These are phyloP conservation scores for Lycophotia porphyrea DNA, from an alignment of 2,888 invertebrate genomes.

Conservation along the genomic window DNA sequence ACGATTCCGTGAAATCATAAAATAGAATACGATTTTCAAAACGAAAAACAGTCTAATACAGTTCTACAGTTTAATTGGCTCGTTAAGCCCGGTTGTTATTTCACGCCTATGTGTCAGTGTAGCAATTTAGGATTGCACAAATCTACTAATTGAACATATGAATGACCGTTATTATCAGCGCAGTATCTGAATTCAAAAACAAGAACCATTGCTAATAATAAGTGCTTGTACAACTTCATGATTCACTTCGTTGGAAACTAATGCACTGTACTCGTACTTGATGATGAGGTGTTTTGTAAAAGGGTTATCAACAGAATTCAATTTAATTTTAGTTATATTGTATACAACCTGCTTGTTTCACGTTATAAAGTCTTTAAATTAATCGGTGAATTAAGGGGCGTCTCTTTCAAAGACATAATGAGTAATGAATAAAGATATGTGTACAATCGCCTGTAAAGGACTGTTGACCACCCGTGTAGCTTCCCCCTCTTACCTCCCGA, in stretches of 20 bases:
- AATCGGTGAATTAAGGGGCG: constrained; percentile 37
- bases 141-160: constrained; percentile 65
- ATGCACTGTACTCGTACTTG: constrained; percentile 33
- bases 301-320: neutral
- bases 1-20: constrained; percentile 27
- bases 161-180: constrained; percentile 58
- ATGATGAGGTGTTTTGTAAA: constrained; percentile 32
- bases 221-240: constrained; percentile 60
- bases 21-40: constrained; percentile 32
- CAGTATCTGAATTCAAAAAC: constrained; percentile 63
- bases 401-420: constrained; percentile 66
- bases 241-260: constrained; percentile 67
- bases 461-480: constrained; percentile 80
- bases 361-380: constrained; percentile 15
- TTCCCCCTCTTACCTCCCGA: constrained; percentile 59
- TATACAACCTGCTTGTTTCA: constrained; percentile 2
- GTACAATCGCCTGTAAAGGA: constrained; percentile 71
- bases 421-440: constrained; percentile 65
- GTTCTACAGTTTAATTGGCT: constrained; percentile 71
- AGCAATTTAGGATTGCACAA: constrained; percentile 68
- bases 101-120: constrained; percentile 60
- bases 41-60: constrained; percentile 48
- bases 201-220: constrained; percentile 66
- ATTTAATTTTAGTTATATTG: neutral
- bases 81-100: constrained; percentile 66